Base-by-base conservation (phyloP, 2,797 vertebrate genomes). In the Gallinago stenura region DNA sequence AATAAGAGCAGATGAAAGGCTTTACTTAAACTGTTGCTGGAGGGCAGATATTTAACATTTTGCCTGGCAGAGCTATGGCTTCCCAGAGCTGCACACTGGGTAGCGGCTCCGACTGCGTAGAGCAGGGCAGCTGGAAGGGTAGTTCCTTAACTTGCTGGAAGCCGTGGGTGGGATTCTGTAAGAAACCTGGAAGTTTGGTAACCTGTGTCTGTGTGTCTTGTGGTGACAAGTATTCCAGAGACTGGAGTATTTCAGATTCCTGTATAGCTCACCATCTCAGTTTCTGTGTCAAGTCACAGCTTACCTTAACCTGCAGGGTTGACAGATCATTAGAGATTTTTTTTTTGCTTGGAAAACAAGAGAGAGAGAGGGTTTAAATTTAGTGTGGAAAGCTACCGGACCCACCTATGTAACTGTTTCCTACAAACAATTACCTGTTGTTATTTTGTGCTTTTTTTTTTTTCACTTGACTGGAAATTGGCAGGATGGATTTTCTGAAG, bases 1-100 rank as follows among this genome's bases (percentile, higher is more conserved):
- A 72, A 7, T 37, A 87, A 86, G 78, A 72, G 79, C 58, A 88
- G 77, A 94, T 91, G 70, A 95, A 96, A 94, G 70, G 43, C 87
- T 75, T 72, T 16, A 0, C 56, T 94, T 76, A 62, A 95, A 46
- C 70, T 58, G 41, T 54, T 91, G 66, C 85, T 76, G 5, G 54
- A 81, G 66, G 82, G 72, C 39, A 66, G 56, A 20, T 76, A 62
- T 35, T 91, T 54, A 33, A 41, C 20, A 2, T 69, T 70, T 75
- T 48, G n/a, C 87, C 69, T 43, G 61, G 69, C 9, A 71, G 83
- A 68, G 79, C 87, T 75, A 2, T 51, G 54, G 3, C 19, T 76
- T 93, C 54, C n/a, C 69, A 16, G 43, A 12, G 28, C 5, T 6
- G 25, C 15, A 8, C 5, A 1, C 68, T 28, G 76, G 70, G 76